Conservation (phyloP, 2,888 invertebrate genomes). For the Lasioglossum morio region DNA sequence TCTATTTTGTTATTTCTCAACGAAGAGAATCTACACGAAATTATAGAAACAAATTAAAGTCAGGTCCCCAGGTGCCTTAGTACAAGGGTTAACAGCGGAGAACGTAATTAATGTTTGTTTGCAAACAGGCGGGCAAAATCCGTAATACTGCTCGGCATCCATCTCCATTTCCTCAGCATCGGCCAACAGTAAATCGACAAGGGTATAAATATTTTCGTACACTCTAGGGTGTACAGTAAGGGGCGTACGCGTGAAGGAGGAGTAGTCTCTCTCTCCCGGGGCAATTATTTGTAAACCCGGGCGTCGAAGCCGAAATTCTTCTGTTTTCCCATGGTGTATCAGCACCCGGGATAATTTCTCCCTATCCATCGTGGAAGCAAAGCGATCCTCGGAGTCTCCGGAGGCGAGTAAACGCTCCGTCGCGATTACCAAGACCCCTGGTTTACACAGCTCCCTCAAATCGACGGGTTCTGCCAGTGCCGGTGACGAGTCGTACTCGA, state of each 20-base stretch:
- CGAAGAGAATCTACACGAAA: too few relatives aligned
- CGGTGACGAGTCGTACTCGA: conserved; percentile 63
- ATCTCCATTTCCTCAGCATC: not conserved
- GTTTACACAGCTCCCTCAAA: conserved; percentile 44
- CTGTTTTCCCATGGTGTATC: conserved; percentile 24
- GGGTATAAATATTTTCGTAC: conserved; percentile 21
- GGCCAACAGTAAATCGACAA: not conserved
- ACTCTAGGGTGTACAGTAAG: not conserved
- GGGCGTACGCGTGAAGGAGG: not conserved
- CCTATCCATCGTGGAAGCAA: conserved; percentile 15
- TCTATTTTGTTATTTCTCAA: too few relatives aligned
- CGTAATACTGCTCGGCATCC: not conserved
- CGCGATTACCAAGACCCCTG: conserved; percentile 40
- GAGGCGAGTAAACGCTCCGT: conserved; percentile 45
- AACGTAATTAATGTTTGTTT: not conserved
- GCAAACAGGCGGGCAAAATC: not conserved
- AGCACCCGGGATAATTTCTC: conserved; percentile 44
- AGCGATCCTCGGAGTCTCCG: conserved; percentile 13
- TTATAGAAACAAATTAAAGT: too few relatives aligned
- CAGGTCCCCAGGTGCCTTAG: too few relatives aligned
- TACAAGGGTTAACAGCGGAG: too few relatives aligned
- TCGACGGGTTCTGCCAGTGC: conserved; percentile 28
- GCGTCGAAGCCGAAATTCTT: conserved; percentile 41
- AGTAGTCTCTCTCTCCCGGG: conserved; percentile 3
- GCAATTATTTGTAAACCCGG: conserved; percentile 57